phyloP scores from a whole-genome alignment of 2,797 vertebrate species.

The Schizothorax lantsangensis region DNA sequence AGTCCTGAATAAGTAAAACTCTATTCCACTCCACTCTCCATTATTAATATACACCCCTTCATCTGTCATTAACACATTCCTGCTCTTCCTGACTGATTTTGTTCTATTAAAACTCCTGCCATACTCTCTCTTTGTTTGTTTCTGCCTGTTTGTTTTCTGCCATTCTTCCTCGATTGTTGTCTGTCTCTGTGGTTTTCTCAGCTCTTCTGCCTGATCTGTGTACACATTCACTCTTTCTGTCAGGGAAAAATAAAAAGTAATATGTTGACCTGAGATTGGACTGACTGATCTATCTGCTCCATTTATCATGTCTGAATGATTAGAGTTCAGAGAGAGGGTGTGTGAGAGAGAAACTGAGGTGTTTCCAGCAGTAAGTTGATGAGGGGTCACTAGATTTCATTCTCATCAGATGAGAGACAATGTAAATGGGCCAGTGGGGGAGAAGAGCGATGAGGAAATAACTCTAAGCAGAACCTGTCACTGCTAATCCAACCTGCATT shows the following conservation, averaged over 20 bases:
- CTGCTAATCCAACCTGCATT: conserved; percentile 48
- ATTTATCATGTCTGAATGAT: conserved; percentile 17
- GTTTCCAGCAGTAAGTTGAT: conserved; percentile 4
- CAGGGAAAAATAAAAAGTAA: conserved; percentile 2
- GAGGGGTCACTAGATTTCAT: conserved; percentile 23
- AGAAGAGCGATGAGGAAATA: neutral
- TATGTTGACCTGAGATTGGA: conserved; percentile 3
- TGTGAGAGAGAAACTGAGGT: neutral
- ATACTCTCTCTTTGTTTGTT: conserved; percentile 50
- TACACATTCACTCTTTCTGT: neutral
- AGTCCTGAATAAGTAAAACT: conserved; percentile 88
- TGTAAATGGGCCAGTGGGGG: neutral
- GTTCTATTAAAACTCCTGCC: conserved; percentile 78
- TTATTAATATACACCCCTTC: conserved; percentile 84
- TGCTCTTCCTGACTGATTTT: conserved; percentile 80
- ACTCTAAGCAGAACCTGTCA: conserved; percentile 39
- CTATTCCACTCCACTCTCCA: conserved; percentile 82
- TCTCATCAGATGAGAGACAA: neutral
- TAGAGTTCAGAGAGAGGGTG: neutral
- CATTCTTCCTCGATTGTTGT: neutral
- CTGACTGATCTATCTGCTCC: neutral
- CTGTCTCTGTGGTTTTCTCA: neutral
- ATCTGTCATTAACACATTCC: conserved; percentile 82
- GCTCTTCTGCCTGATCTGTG: neutral
- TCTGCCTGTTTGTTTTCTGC: conserved; percentile 58